A percentile compares a stretch with the other conserved stretches of the same genome.
phyloP scores from a whole-genome alignment of 1,140 invertebrate species.

The Drosophila bocqueti region DNA sequence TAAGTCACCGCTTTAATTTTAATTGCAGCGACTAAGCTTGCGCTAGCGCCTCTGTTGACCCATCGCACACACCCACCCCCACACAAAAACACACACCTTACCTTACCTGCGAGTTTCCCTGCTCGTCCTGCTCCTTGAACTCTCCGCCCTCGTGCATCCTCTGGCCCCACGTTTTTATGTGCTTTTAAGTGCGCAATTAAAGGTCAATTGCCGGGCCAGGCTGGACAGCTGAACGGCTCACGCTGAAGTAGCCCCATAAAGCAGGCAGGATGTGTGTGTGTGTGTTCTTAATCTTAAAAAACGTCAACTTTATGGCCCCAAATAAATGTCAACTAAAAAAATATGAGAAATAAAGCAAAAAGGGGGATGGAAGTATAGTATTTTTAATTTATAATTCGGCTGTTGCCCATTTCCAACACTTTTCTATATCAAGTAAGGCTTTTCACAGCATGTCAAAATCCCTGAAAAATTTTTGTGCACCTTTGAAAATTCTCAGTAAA shows the following conservation, averaged over 20 bases:
- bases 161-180: constrained; percentile 76
- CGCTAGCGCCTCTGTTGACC: constrained; percentile 26
- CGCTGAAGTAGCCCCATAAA: constrained; percentile 42
- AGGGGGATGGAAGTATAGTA: too few relatives aligned
- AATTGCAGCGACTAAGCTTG: constrained; percentile 41
- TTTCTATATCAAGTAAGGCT: neutral
- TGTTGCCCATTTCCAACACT: too few relatives aligned
- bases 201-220: constrained; percentile 70
- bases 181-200: constrained; percentile 82
- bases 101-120: constrained; percentile 11
- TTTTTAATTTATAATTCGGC: too few relatives aligned
- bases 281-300: constrained; percentile 1
- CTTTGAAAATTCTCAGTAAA: constrained; percentile 2
- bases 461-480: neutral
- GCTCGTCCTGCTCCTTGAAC: constrained; percentile 35
- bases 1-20: constrained; percentile 51
- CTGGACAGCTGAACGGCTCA: constrained; percentile 23
- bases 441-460: neutral
- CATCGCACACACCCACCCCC: neutral
- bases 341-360: too few relatives aligned
- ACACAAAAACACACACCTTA: neutral
- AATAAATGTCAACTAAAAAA: constrained; percentile 1
- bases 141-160: constrained; percentile 25
- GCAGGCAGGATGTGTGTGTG: neutral
- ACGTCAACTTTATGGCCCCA: constrained; percentile 1